Evolutionary conservation across 2,888 invertebrate species (phyloP), one percentile per base, ranked within the genome.

Genomic region (Brachyptera risi): DNA sequence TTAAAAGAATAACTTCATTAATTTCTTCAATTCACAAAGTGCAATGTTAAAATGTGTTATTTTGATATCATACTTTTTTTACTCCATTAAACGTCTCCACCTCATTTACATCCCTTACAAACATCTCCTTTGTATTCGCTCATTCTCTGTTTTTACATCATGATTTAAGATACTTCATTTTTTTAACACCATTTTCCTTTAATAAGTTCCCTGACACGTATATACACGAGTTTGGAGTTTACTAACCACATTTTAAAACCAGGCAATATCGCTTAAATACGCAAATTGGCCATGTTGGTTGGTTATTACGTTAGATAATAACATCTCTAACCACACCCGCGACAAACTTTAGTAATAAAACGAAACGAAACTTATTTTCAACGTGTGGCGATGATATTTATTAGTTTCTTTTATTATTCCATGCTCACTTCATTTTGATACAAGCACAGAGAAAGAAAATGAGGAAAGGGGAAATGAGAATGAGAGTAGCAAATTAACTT

Each of bases 401-500:
- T 44, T 44, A n/a, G 19, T 19, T 19, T 44, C 44, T 17, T 19
- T 44, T 44, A 44, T 44, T 44, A 44, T 31, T 31, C 44, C 4
- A 21, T 21, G 44, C 44, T 21, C 7, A 31, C 31, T n/a, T n/a
- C n/a, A n/a, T n/a, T n/a, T n/a, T n/a, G n/a, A n/a, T n/a, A n/a
- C n/a, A n/a, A n/a, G n/a, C n/a, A n/a, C n/a, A n/a, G n/a, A n/a
- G 40, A 38, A 17, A 38, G 31, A 31, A 11, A 11, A 11, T 5
- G 31, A 7, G 31, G 31, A 35, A 38, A 17, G 27, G 40, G 17
- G 59, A 23, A 26, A 19, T 27, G 59, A 60, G 57, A 63, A 63
- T 61, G 50, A 54, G 42, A 42, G 57, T 58, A 56, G 58, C 58
- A 63, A 63, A 63, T 63, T 63, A 63, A 60, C 63, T 63, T 63